A percentile compares a stretch with the other conserved stretches of the same genome.
These are phyloP conservation scores for Lacanobia oleracea DNA, from an alignment of 2,888 invertebrate genomes.

Conservation along the genomic window DNA sequence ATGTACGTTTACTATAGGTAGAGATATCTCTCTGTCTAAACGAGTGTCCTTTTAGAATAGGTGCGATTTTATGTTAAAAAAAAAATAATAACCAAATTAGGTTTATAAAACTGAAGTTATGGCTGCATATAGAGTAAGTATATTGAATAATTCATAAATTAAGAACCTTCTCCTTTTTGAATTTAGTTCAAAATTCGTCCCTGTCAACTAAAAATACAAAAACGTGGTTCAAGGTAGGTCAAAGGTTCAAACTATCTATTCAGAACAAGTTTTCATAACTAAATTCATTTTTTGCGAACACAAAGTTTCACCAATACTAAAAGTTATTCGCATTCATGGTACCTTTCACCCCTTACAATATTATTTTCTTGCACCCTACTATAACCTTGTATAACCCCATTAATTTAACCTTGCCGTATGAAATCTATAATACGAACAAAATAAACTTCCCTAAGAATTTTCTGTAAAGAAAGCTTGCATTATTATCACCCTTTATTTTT, in stretches of 20 bases:
- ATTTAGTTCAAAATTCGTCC: not conserved
- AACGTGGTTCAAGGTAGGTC: conserved; percentile 1
- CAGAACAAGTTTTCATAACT: not conserved
- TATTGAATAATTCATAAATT: too few relatives aligned
- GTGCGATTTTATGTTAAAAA: too few relatives aligned
- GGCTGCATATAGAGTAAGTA: too few relatives aligned
- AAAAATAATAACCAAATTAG: too few relatives aligned
- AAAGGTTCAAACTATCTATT: not conserved
- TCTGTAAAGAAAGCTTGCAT: not conserved
- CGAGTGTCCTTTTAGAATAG: too few relatives aligned
- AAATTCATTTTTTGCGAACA: conserved; percentile 1
- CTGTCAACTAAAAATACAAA: not conserved
- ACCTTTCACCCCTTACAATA: conserved; percentile 5
- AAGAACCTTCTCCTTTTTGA: too few relatives aligned
- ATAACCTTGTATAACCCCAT: conserved; percentile 20
- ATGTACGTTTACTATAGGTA: too few relatives aligned
- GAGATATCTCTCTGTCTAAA: too few relatives aligned
- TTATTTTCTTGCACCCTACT: conserved; percentile 29
- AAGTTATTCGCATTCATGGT: not conserved
- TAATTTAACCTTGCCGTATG: conserved; percentile 12
- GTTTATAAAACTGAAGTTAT: too few relatives aligned
- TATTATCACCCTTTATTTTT: not conserved
- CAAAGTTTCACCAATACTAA: not conserved
- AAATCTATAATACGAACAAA: not conserved
- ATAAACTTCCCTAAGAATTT: not conserved